Conservation (phyloP, 2,888 invertebrate genomes). For the Scrobipalpa costella region DNA sequence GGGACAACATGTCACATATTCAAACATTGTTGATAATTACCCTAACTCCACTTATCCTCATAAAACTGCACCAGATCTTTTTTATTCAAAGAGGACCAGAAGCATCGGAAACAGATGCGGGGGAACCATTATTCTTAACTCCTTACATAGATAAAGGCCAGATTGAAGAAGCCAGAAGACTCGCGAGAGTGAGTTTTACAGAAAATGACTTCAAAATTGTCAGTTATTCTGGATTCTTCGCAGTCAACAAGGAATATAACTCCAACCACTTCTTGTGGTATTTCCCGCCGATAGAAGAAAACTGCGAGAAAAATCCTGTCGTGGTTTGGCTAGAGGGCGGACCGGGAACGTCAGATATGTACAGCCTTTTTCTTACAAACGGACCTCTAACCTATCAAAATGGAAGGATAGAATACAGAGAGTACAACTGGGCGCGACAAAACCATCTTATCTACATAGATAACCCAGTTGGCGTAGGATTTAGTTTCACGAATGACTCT, state of each 20-base stretch:
- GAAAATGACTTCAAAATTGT: conserved; percentile 79
- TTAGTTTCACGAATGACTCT: conserved; percentile 90
- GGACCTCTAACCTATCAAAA: conserved; percentile 82
- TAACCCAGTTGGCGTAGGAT: conserved; percentile 96
- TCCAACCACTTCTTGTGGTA: conserved; percentile 97
- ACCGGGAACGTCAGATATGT: conserved; percentile 89
- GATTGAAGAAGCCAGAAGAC: conserved; percentile 82
- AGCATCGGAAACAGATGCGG: conserved; percentile 49
- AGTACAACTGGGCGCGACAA: conserved; percentile 89
- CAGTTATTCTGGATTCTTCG: conserved; percentile 91
- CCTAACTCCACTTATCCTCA: too few relatives aligned
- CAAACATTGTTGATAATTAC: too few relatives aligned
- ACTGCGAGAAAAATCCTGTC: conserved; percentile 80
- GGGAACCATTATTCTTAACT: conserved; percentile 87
- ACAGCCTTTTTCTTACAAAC: conserved; percentile 91
- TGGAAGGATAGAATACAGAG: conserved; percentile 78
- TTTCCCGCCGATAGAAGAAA: conserved; percentile 86
- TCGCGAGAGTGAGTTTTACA: conserved; percentile 80
- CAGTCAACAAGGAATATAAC: conserved; percentile 87
- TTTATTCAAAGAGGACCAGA: conserved; percentile 6
- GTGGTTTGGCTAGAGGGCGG: conserved; percentile 93
- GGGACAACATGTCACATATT: too few relatives aligned
- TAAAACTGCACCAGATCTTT: too few relatives aligned
- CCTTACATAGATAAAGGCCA: conserved; percentile 86
- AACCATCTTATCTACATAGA: conserved; percentile 94